Percentiles rank a stretch among this genome's conserved stretches.
Evolutionary conservation across 1,140 invertebrate genomes (phyloP).

Genomic region (Eriosoma lanigerum): DNA sequence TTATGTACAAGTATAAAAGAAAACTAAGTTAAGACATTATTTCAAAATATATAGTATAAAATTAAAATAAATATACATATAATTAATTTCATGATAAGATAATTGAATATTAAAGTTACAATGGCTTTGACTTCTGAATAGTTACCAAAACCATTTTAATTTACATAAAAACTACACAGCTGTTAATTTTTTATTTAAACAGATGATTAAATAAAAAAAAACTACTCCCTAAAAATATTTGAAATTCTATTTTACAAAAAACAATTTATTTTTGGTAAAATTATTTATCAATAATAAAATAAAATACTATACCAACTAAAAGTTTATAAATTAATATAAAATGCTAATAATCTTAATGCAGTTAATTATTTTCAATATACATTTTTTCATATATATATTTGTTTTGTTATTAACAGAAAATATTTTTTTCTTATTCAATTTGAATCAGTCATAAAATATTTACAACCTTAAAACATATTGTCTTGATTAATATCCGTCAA

Average conservation of each 20-base stretch:
- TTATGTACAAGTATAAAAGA: constrained; percentile 28
- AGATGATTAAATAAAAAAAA: constrained; percentile 23
- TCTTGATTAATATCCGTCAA: neutral
- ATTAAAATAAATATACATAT: constrained; percentile 37
- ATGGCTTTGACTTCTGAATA: constrained; percentile 4
- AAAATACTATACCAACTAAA: neutral
- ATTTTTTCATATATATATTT: neutral
- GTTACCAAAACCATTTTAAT: neutral
- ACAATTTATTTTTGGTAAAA: neutral
- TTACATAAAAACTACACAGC: neutral
- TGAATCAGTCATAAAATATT: constrained; percentile 26
- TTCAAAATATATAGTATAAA: constrained; percentile 42
- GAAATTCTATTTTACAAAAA: neutral
- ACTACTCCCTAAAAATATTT: neutral
- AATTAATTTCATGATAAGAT: constrained; percentile 29
- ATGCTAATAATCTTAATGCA: too few relatives aligned
- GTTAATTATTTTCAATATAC: neutral
- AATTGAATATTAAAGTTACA: constrained; percentile 6
- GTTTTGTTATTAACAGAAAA: constrained; percentile 3
- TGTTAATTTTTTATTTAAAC: constrained; percentile 23
- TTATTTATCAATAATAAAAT: neutral
- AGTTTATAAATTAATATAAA: neutral
- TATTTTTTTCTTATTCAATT: constrained; percentile 1
- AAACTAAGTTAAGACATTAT: constrained; percentile 19
- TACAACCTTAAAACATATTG: neutral